Evolutionary conservation across 2,888 invertebrate species (phyloP), one percentile per base, ranked within the genome.

Genomic region (Seira musarum): DNA sequence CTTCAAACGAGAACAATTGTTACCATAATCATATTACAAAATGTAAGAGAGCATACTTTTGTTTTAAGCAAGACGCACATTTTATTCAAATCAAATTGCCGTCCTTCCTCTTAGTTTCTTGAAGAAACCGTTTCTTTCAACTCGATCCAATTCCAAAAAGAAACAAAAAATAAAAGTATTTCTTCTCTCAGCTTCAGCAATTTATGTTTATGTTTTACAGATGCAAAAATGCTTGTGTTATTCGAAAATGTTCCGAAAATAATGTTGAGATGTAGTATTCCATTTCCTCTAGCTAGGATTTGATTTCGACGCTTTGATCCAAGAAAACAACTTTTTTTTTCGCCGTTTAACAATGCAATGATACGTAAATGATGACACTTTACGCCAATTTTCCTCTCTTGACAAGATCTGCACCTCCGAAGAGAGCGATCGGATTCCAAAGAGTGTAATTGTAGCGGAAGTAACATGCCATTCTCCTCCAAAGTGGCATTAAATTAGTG

Each of bases 71-170:
- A 53, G 49, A 65, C 69, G 57, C 73, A 35, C 74, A 80, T 80
- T 80, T 75, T 80, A 80, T 80, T 80, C 80, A 80, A 80, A 80
- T 80, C 65, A 71, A 75, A 71, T 74, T 30, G 57, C 10, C 22
- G 64, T 64, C n/a, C 13, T 64, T 64, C 25, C 30, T 30, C 2
- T 30, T 30, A 2, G 2, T 30, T 30, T 30, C 30, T 30, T n/a
- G n/a, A n/a, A n/a, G n/a, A n/a, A n/a, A n/a, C n/a, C n/a, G n/a
- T n/a, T n/a, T n/a, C n/a, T n/a, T n/a, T n/a, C n/a, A n/a, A n/a
- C n/a, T n/a, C n/a, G 30, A 30, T 30, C 30, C 30, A 30, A 30
- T 30, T 30, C 30, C n/a, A n/a, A n/a, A n/a, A n/a, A n/a, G n/a
- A n/a, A n/a, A n/a, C n/a, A n/a, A n/a, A n/a, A n/a, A n/a, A n/a